These are phyloP conservation scores for Ophion slaviceki DNA, from an alignment of 2,888 invertebrate genomes.

Conservation along the genomic window DNA sequence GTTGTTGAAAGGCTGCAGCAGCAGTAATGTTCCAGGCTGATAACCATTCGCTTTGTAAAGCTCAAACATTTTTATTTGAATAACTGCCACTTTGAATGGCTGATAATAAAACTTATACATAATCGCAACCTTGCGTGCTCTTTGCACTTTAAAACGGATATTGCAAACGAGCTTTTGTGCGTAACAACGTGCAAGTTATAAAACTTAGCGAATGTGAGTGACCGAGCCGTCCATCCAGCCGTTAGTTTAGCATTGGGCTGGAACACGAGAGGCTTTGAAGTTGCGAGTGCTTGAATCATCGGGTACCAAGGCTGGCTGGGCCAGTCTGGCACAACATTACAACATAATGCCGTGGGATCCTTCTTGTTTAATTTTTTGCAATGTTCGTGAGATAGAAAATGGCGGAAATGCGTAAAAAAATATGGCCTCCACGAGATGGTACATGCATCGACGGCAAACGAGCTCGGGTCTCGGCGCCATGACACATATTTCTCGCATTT, in stretches of 20 bases:
- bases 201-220: conserved; percentile 39
- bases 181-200: conserved; percentile 19
- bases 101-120: no score
- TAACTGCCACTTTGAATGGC: no score
- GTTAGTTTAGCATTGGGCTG: conserved; percentile 28
- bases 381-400: conserved; percentile 5
- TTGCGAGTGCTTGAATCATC: conserved; percentile 7
- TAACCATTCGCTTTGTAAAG: no score
- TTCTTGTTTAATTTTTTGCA: conserved; percentile 13
- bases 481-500: conserved; percentile 1
- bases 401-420: conserved; percentile 21
- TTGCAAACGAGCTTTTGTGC: no score
- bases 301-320: not conserved
- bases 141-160: no score
- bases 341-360: not conserved
- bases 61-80: no score
- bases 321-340: conserved; percentile 18
- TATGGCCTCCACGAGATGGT: not conserved
- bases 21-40: no score
- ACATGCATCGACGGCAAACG: not conserved
- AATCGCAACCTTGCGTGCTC: no score
- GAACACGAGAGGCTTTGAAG: conserved; percentile 8
- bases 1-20: no score
- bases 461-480: not conserved
- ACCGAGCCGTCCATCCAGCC: conserved; percentile 35